Base-by-base conservation (phyloP, 1,140 invertebrate genomes). In the Metopolophium dirhodum region DNA sequence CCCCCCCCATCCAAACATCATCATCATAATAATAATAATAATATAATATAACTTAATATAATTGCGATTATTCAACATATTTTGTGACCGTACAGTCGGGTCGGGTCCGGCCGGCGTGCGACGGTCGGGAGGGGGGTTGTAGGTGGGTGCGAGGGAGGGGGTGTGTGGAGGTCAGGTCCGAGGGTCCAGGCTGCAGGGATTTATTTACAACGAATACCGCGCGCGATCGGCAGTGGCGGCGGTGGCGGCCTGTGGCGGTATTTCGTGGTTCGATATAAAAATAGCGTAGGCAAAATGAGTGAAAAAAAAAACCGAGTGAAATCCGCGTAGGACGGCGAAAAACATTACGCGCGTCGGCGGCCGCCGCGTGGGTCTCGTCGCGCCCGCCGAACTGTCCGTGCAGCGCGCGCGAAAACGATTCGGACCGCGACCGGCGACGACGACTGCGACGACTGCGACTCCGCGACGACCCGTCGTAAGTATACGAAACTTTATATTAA, bases 201-300 rank as follows among this genome's bases (percentile, higher is more conserved):
- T 77, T 82, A 82, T 82, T 77, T 82, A 91, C 90, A 82, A n/a
- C 90, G 90, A 23, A 91, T 82, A 82, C 90, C 37, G 18, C 41
- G 41, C 41, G 30, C 61, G 57, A 91, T 91, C 61, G 61, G 30
- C 61, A 18, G 57, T 14, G 61, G 26, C 20, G 30, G n/a, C 11
- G 51, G 51, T 22, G 22, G 51, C 20, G 45, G 51, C 14, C 14
- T 37, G 41, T 4, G 90, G 68, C 7, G 90, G 90, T 49, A 77
- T 91, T 82, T 91, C 30, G 57, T 82, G 30, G 51, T 91, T 91
- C 22, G 30, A 91, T 82, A 91, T 91, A 91, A 91, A 91, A 91
- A 91, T 91, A 91, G 89, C 51, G 90, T 49, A 49, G 57, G 35
- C 61, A 77, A 77, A 35, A 51, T 37, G 30, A 88, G 51, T 23